A percentile compares a stretch with the other conserved stretches of the same genome.
Evolutionary conservation across 1,140 invertebrate species (phyloP).

Genomic region (Drosophila funebris): DNA sequence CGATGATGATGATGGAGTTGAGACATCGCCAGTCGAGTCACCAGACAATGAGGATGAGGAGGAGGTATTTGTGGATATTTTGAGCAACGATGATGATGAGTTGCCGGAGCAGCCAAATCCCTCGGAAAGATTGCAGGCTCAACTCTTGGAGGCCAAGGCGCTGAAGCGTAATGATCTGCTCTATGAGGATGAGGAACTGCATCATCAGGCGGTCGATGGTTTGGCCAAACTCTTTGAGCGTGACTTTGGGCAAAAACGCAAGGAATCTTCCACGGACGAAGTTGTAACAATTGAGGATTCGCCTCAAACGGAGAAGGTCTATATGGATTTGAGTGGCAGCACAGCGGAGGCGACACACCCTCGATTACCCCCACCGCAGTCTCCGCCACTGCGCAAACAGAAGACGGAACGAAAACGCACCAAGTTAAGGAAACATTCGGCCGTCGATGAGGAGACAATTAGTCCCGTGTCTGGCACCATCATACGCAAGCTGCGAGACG

Average conservation of each 20-base stretch:
- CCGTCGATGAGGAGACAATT: constrained; percentile 97
- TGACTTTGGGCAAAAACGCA: constrained; percentile 46
- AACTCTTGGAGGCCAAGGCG: constrained; percentile 40
- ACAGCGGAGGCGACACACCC: no score
- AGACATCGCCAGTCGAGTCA: background rate
- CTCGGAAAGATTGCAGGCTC: background rate
- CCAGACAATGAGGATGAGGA: constrained; percentile 36
- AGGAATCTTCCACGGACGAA: constrained; percentile 11
- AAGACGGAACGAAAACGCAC: constrained; percentile 85
- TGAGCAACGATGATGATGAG: constrained; percentile 70
- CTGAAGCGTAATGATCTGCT: constrained; percentile 71
- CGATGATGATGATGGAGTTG: constrained; percentile 1
- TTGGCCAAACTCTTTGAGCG: constrained; percentile 76
- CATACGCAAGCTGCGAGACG: constrained; percentile 91
- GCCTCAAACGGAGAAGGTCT: constrained; percentile 82
- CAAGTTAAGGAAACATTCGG: constrained; percentile 89
- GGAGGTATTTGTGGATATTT: constrained; percentile 66
- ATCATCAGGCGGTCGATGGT: constrained; percentile 76
- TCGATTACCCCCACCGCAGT: constrained; percentile 75
- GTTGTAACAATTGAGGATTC: constrained; percentile 34
- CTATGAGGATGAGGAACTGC: constrained; percentile 78
- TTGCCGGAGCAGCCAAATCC: no score
- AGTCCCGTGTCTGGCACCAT: constrained; percentile 99
- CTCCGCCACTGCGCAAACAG: constrained; percentile 34
- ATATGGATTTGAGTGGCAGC: constrained; percentile 84